phyloP scores from a whole-genome alignment of 2,888 invertebrate species.

The Cheilosia urbana region DNA sequence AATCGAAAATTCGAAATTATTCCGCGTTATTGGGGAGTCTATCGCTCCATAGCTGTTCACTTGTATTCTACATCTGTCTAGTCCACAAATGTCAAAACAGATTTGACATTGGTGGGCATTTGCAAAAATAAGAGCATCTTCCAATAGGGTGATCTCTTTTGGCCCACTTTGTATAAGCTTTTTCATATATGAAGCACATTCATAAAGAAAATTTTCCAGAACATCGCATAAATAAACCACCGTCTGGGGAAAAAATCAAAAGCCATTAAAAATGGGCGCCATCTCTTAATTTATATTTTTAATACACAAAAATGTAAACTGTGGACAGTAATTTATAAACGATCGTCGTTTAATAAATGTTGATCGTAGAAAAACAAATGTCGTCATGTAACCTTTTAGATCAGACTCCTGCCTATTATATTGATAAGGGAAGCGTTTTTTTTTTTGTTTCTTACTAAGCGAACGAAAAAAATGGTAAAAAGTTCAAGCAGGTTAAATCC shows the following conservation, averaged over 20 bases:
- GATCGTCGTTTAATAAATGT: constrained; percentile 27
- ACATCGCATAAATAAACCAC: too few relatives aligned
- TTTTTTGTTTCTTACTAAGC: neutral
- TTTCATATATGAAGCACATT: too few relatives aligned
- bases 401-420: constrained; percentile 10
- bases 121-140: too few relatives aligned
- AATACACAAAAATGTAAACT: neutral
- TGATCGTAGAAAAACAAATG: constrained; percentile 40
- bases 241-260: neutral
- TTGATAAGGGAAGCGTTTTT: constrained; percentile 27
- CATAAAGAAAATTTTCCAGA: too few relatives aligned
- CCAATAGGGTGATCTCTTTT: too few relatives aligned
- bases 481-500: constrained; percentile 54
- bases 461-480: constrained; percentile 23
- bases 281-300: neutral
- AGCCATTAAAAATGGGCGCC: neutral
- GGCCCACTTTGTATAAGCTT: too few relatives aligned
- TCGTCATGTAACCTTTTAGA: constrained; percentile 44
- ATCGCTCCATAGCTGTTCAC: too few relatives aligned
- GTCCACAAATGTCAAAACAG: too few relatives aligned
- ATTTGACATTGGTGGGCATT: too few relatives aligned
- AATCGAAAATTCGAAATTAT: too few relatives aligned
- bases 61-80: too few relatives aligned
- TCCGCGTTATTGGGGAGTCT: too few relatives aligned
- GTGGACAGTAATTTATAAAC: constrained; percentile 8